phyloP scores from a whole-genome alignment of 2,113 vertebrate genomes.

The Eolophus roseicapilla region DNA sequence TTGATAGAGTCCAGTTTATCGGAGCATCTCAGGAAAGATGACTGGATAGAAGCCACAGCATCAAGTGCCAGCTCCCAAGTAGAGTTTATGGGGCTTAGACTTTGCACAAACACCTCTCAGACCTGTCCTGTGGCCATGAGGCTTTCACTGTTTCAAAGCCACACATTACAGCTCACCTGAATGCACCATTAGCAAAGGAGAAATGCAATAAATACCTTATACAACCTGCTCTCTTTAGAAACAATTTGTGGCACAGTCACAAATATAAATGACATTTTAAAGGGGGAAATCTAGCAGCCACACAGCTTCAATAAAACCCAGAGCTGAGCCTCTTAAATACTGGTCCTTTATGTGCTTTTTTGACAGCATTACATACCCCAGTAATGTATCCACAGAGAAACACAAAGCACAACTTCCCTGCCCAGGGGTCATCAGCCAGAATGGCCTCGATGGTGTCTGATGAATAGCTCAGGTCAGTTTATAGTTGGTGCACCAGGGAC shows the following conservation, averaged over 20 bases:
- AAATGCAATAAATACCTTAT: not conserved
- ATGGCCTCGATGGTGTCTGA: not conserved
- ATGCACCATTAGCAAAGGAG: not conserved
- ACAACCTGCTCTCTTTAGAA: not conserved
- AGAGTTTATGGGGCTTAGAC: not conserved
- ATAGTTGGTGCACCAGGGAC: not conserved
- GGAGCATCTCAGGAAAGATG: not conserved
- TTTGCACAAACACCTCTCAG: not conserved
- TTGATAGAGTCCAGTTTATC: not conserved
- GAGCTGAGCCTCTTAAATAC: not conserved
- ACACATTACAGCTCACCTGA: not conserved
- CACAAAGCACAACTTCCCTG: not conserved
- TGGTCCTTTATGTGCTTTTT: not conserved
- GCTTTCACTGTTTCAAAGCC: not conserved
- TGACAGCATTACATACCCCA: not conserved
- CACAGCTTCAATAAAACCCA: conserved; percentile 39
- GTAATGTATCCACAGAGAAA: not conserved
- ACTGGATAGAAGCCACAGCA: not conserved
- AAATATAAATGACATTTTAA: not conserved
- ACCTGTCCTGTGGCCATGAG: not conserved
- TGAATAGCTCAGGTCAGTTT: not conserved
- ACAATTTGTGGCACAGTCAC: not conserved
- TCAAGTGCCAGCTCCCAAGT: not conserved
- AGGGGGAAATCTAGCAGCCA: not conserved
- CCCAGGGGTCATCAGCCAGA: accelerated